Evolutionary conservation across 2,797 vertebrate genomes (phyloP).

Genomic region (Bryconaethiops microstoma): DNA sequence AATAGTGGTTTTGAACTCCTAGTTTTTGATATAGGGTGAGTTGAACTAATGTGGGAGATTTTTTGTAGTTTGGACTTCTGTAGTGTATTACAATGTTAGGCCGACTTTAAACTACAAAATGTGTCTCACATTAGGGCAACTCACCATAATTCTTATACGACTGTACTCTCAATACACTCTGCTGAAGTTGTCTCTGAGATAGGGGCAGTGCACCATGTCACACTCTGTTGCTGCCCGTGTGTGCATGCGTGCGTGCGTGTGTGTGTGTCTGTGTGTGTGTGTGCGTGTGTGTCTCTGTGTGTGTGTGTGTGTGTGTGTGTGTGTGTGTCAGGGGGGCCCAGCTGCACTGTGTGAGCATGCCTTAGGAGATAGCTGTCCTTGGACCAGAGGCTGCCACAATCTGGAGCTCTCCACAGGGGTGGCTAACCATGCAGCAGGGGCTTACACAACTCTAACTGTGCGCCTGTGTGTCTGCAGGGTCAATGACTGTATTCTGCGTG

Average conservation of each 20-base stretch:
- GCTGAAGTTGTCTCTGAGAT: conserved; percentile 10
- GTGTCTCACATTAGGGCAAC: too few species aligned
- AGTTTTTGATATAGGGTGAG: neutral
- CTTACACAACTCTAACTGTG: conserved; percentile 34
- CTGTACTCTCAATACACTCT: neutral
- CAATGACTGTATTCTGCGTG: conserved; percentile 94
- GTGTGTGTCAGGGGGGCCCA: conserved; percentile 59
- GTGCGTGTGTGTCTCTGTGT: conserved; percentile 23
- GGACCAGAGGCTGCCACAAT: conserved; percentile 55
- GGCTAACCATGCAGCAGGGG: conserved; percentile 15
- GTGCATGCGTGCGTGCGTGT: conserved; percentile 38
- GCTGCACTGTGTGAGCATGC: conserved; percentile 62
- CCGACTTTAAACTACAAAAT: too few species aligned
- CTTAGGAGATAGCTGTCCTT: conserved; percentile 66
- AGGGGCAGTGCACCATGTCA: conserved; percentile 15
- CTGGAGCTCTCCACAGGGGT: conserved; percentile 40
- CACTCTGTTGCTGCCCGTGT: neutral
- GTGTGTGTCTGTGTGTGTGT: neutral
- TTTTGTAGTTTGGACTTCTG: too few species aligned
- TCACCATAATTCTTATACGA: neutral
- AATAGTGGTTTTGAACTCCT: neutral
- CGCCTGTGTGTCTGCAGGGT: conserved; percentile 75
- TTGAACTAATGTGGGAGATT: too few species aligned
- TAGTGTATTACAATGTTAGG: too few species aligned
- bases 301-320: conserved; percentile 40